These are phyloP conservation scores for Tauraco hartlaubi DNA, from an alignment of 2,797 vertebrate species.

Conservation along the genomic window DNA sequence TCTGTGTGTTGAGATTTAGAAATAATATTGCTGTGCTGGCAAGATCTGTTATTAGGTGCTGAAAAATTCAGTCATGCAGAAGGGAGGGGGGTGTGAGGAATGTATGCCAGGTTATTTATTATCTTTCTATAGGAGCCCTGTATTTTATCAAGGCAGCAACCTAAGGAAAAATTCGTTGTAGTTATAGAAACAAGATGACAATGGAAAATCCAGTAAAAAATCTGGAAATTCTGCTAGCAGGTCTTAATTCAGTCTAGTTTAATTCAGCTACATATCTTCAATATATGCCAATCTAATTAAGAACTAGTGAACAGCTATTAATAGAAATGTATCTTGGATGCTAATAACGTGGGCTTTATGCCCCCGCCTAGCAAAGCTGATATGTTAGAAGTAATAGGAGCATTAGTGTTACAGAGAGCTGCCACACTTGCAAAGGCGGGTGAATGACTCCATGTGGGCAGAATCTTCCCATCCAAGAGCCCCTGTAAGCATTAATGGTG, in stretches of 20 bases:
- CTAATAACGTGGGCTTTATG: slow-evolving; percentile 10
- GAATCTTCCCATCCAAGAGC: not conserved
- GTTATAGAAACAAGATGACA: not conserved
- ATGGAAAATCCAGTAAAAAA: not conserved
- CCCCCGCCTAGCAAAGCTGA: not conserved
- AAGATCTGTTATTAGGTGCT: slow-evolving; percentile 47
- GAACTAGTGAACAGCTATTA: slow-evolving; percentile 14
- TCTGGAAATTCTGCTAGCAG: not conserved
- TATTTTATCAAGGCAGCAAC: slow-evolving; percentile 27
- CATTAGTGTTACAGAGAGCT: not conserved
- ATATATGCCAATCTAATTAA: not conserved
- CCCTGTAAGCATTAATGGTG: not conserved
- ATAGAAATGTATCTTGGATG: not conserved
- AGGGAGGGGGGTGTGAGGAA: not conserved
- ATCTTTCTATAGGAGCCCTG: not conserved
- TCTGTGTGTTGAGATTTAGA: slow-evolving; percentile 2
- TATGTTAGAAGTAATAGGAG: not conserved
- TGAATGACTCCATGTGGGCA: not conserved
- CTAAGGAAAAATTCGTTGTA: not conserved
- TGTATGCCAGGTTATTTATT: slow-evolving; percentile 49
- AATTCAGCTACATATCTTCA: not conserved
- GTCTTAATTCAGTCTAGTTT: not conserved
- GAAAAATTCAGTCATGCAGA: slow-evolving; percentile 57
- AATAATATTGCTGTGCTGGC: slow-evolving; percentile 49
- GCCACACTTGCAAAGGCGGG: not conserved